Conservation (phyloP, 2,113 vertebrate genomes). For the Fregata magnificens region DNA sequence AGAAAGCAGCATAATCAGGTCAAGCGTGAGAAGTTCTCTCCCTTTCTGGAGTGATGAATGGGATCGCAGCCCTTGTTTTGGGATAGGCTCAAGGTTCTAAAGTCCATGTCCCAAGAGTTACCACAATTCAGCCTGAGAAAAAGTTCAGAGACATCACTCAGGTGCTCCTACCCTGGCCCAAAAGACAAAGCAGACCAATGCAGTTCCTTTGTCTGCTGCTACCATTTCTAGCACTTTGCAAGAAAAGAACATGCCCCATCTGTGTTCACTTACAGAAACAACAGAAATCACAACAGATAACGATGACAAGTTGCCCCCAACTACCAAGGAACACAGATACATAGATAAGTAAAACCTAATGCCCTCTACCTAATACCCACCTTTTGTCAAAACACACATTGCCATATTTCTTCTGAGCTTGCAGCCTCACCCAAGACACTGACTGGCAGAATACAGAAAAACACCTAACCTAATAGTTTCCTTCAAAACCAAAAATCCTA, state of each 20-base stretch:
- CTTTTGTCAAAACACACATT: background rate
- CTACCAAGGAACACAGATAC: background rate
- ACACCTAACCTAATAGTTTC: background rate
- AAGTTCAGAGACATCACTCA: background rate
- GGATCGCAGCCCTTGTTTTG: background rate
- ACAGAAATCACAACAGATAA: background rate
- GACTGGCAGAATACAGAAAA: background rate
- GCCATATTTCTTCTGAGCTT: background rate
- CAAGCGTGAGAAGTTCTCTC: background rate
- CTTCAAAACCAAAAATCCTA: background rate
- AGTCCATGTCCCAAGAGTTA: background rate
- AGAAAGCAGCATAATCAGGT: background rate
- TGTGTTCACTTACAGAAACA: background rate
- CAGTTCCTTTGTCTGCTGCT: background rate
- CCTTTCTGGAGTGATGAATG: background rate
- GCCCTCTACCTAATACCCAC: background rate
- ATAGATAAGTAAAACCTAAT: background rate
- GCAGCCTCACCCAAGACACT: background rate
- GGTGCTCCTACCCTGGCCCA: background rate
- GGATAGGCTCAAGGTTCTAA: background rate
- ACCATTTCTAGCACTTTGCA: background rate
- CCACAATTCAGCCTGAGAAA: background rate
- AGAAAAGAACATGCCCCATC: background rate
- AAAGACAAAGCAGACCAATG: background rate
- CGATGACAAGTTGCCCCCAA: background rate